Percentiles rank a stretch among this genome's conserved stretches.
phyloP scores from a whole-genome alignment of 2,797 vertebrate genomes.

The Spea hammondii region DNA sequence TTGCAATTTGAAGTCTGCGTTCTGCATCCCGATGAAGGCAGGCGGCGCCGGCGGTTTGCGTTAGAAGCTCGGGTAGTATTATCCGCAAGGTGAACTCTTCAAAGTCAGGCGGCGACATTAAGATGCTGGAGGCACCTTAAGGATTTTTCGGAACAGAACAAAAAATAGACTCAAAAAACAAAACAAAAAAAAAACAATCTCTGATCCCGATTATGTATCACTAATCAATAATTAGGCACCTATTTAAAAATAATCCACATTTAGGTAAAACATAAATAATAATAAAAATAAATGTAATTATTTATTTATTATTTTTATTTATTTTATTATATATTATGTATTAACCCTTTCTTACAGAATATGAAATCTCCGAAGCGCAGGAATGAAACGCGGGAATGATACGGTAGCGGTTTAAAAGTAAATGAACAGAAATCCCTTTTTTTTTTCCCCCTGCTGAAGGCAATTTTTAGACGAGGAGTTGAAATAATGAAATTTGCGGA shows the following conservation, averaged over 20 bases:
- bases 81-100: neutral
- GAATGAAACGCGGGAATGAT: neutral
- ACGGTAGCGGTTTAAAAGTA: neutral
- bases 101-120: neutral
- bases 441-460: slow-evolving; percentile 1
- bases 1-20: neutral
- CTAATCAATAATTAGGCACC: neutral
- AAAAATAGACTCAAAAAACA: neutral
- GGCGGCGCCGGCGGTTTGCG: too few species aligned
- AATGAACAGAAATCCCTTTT: slow-evolving; percentile 7
- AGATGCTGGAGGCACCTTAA: neutral
- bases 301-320: too few species aligned
- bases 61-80: neutral
- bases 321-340: too few species aligned
- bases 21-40: neutral
- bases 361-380: too few species aligned
- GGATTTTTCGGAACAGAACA: neutral
- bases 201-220: neutral
- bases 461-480: slow-evolving; percentile 6
- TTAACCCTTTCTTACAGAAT: too few species aligned
- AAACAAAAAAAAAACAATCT: neutral
- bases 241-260: too few species aligned
- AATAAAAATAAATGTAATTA: too few species aligned
- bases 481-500: slow-evolving; percentile 30
- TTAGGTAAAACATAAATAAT: too few species aligned